Evolutionary conservation across 2,888 invertebrate genomes (phyloP), one percentile per base, ranked within the genome.

Genomic region (Syrphus vitripennis): DNA sequence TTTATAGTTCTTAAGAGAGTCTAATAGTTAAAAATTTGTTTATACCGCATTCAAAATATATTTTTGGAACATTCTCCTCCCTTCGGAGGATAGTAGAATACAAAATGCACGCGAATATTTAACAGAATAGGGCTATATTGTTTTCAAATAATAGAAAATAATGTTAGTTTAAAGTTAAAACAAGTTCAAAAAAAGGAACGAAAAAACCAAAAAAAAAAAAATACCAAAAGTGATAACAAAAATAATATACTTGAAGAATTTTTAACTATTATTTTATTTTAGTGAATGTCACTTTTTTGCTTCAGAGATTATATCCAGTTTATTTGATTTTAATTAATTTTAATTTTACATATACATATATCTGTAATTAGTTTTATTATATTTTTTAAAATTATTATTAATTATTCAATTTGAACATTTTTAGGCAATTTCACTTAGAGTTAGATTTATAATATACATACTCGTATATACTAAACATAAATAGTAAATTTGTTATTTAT

Each of bases 351-450:
- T 50, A 50, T 24, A 34, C 12, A 34, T 12, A 42, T 42, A n/a
- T 6, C n/a, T 42, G 6, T n/a, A n/a, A n/a, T n/a, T n/a, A n/a
- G n/a, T 24, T 50, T 50, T 21, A n/a, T n/a, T 29, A 6, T 29
- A 26, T 59, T 19, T 57, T 10, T 31, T 31, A n/a, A n/a, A n/a
- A n/a, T 55, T 31, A 24, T 34, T 14, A 21, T 6, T 61, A 29
- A 7, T 37, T 37, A 61, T 40, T 61, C 37, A 61, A 61, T 61
- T 61, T 61, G 61, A 61, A 61, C 61, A 61, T 61, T 40, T 26
- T 10, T 61, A 40, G 61, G 61, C 24, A 40, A 61, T 24, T 61
- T 61, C 2, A 26, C 21, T 50, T 50, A 50, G 3, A 40, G 7
- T 16, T 19, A 14, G 21, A 14, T 59, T 59, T 37, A 19, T 6